phyloP scores from a whole-genome alignment of 2,797 vertebrate species.

The Tragelaphus eurycerus region DNA sequence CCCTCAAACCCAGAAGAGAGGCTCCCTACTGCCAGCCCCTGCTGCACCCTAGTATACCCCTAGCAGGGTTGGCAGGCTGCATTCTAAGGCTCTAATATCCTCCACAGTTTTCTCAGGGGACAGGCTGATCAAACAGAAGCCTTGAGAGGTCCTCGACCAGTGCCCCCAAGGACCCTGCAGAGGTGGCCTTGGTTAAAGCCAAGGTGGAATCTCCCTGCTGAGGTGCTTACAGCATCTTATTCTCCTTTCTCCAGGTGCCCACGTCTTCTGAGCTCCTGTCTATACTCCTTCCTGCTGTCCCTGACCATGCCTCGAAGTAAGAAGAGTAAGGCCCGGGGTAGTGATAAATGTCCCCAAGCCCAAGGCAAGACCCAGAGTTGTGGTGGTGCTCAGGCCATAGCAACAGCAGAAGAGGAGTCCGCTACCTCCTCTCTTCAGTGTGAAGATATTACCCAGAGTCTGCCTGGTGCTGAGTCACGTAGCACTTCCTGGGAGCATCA shows the following conservation, averaged over 20 bases:
- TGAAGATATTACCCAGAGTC: background rate
- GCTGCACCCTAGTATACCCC: background rate
- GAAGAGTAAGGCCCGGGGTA: background rate
- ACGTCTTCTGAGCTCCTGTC: background rate
- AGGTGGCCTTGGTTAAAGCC: background rate
- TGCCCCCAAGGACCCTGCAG: background rate
- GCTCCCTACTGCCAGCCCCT: background rate
- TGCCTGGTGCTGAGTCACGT: background rate
- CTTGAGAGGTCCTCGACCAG: background rate
- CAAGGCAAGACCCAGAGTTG: rapidly evolving
- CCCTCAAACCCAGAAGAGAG: background rate
- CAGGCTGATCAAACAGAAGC: background rate
- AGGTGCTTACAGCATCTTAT: background rate
- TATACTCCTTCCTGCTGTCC: background rate
- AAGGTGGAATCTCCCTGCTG: background rate
- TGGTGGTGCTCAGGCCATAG: background rate
- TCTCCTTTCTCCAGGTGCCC: background rate
- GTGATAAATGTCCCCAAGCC: rapidly evolving
- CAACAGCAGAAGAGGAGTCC: background rate
- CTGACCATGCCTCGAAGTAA: background rate
- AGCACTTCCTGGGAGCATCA: background rate
- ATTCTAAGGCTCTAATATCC: background rate
- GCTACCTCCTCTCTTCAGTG: background rate
- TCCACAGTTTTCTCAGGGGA: background rate
- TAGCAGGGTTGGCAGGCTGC: background rate